Conservation (phyloP, 2,113 vertebrate genomes). For the Heptranchias perlo region DNA sequence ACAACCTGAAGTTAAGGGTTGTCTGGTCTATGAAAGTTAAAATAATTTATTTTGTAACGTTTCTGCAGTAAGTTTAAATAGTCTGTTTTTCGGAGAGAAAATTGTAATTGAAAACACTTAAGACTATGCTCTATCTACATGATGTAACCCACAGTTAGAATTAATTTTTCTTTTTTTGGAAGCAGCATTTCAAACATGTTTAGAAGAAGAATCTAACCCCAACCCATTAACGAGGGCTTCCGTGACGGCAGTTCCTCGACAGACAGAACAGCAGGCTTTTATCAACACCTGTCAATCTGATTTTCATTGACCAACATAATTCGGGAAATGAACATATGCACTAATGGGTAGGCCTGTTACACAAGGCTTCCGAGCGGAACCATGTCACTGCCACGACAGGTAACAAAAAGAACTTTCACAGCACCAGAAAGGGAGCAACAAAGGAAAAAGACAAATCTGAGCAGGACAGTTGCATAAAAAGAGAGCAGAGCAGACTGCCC, state of each 20-base stretch:
- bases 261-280: background rate
- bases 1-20: background rate
- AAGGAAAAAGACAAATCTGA: background rate
- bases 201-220: background rate
- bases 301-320: background rate
- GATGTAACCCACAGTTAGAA: background rate
- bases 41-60: background rate
- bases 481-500: background rate
- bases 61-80: background rate
- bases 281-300: constrained; percentile 27
- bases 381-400: background rate
- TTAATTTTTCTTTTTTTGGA: background rate
- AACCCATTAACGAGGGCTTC: background rate
- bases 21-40: background rate
- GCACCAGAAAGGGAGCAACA: background rate
- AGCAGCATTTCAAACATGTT: background rate
- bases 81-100: background rate
- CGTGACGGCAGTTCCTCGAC: background rate
- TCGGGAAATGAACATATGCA: background rate
- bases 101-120: background rate
- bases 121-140: background rate
- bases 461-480: background rate
- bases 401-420: background rate
- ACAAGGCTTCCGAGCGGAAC: background rate
- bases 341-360: background rate